These are phyloP conservation scores for Ariopsis seemanni DNA, from an alignment of 2,113 vertebrate species.

Conservation along the genomic window DNA sequence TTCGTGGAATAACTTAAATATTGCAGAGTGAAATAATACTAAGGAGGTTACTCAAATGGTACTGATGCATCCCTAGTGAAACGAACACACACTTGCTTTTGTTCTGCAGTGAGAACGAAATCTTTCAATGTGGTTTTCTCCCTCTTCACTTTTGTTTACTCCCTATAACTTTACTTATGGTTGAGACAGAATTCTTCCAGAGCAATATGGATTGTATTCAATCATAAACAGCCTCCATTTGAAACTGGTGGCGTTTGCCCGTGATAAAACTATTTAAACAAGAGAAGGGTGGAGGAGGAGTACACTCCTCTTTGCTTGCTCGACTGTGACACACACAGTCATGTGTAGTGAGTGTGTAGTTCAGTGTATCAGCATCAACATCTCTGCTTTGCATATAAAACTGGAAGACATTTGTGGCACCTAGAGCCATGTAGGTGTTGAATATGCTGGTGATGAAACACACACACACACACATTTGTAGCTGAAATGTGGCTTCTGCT, in stretches of 20 bases:
- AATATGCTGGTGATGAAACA: neutral
- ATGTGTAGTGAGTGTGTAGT: neutral
- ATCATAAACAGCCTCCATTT: neutral
- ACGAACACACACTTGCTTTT: neutral
- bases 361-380: neutral
- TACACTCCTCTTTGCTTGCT: neutral
- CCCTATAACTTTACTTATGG: neutral
- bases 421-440: neutral
- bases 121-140: neutral
- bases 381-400: neutral
- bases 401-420: neutral
- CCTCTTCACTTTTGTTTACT: neutral
- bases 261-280: slow-evolving; percentile 9
- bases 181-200: neutral
- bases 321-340: neutral
- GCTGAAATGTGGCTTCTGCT: neutral
- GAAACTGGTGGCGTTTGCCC: neutral
- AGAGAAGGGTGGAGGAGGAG: neutral
- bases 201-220: neutral
- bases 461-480: neutral
- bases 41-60: neutral
- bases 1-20: too few species aligned
- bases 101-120: neutral
- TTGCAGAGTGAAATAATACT: neutral
- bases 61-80: neutral